phyloP scores from a whole-genome alignment of 2,797 vertebrate species.

The Hybognathus amarus region DNA sequence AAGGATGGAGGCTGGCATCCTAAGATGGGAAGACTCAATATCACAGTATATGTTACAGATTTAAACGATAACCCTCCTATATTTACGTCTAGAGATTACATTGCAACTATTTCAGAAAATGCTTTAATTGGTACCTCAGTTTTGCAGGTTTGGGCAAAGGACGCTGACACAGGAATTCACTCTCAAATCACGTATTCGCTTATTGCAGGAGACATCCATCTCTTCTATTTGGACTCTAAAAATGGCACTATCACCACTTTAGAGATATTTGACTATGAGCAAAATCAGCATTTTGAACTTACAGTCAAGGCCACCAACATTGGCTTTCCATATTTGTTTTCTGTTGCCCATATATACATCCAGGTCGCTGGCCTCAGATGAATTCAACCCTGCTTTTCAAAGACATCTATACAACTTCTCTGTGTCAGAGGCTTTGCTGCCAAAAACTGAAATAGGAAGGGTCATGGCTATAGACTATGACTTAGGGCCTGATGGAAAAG shows the following conservation, averaged over 20 bases:
- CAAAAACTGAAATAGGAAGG: slow-evolving; percentile 71
- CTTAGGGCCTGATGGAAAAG: slow-evolving; percentile 72
- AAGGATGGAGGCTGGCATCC: slow-evolving; percentile 75
- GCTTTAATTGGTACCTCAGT: slow-evolving; percentile 68
- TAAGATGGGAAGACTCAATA: slow-evolving; percentile 68
- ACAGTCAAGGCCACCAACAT: slow-evolving; percentile 75
- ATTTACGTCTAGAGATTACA: slow-evolving; percentile 70
- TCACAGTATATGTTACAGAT: slow-evolving; percentile 75
- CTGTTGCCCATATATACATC: slow-evolving; percentile 71
- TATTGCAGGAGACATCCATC: slow-evolving; percentile 70
- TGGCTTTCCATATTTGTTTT: slow-evolving; percentile 66
- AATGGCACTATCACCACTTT: slow-evolving; percentile 74
- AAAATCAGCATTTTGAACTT: slow-evolving; percentile 72
- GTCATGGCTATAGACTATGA: slow-evolving; percentile 76
- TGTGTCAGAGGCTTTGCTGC: slow-evolving; percentile 71
- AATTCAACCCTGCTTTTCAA: slow-evolving; percentile 74
- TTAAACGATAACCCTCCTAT: slow-evolving; percentile 80
- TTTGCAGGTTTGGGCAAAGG: slow-evolving; percentile 68
- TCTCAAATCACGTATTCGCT: slow-evolving; percentile 75
- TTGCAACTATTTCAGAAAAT: slow-evolving; percentile 72
- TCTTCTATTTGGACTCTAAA: slow-evolving; percentile 73
- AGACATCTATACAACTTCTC: slow-evolving; percentile 71
- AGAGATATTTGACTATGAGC: slow-evolving; percentile 78
- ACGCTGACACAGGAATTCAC: slow-evolving; percentile 74
- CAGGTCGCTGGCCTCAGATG: slow-evolving; percentile 76